Base-by-base conservation (phyloP, 2,888 invertebrate genomes). In the Zootermopsis nevadensis region DNA sequence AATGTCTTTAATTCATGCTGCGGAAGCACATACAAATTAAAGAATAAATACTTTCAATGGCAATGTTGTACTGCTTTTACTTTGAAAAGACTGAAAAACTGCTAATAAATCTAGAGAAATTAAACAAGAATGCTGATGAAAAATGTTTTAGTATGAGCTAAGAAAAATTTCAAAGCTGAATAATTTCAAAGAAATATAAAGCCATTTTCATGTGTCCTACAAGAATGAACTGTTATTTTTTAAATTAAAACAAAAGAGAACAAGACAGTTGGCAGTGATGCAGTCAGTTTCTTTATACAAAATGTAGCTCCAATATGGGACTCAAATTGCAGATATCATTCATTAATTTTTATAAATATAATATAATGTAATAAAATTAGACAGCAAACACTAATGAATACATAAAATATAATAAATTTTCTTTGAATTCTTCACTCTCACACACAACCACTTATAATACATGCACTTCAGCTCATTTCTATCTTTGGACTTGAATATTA, bases 401-500 rank as follows among this genome's bases (percentile, higher is more conserved):
- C 79, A 79, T 66, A 79, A 79, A 77, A 79, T 79, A 79, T 79
- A 79, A 35, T 66, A 15, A 79, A 53, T 55, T 79, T n/a, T 3
- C 19, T 66, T 66, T 66, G 0, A 79, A 55, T 79, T 79, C 35
- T 33, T 48, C 66, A 79, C 38, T 35, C 31, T 27, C 53, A 77
- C 48, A 80, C 55, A 79, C 53, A 80, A 30, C 48, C 72, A 42
- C 48, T 69, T 67, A 66, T 80, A 72, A 69, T 69, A 69, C 48
- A 77, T 55, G 53, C 55, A 31, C 33, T 77, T 77, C 31, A 27
- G 30, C 42, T 24, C 31, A 27, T 80, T 72, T 35, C 27, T 35
- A 48, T 69, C 33, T 66, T 69, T 81, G 81, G 69, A 81, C 81
- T 69, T 22, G 66, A 72, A 81, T 81, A 81, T 81, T 81, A 72